A percentile compares a stretch with the other conserved stretches of the same genome.
These are phyloP conservation scores for Caradrina kadenii DNA, from an alignment of 2,888 invertebrate genomes.

Conservation along the genomic window DNA sequence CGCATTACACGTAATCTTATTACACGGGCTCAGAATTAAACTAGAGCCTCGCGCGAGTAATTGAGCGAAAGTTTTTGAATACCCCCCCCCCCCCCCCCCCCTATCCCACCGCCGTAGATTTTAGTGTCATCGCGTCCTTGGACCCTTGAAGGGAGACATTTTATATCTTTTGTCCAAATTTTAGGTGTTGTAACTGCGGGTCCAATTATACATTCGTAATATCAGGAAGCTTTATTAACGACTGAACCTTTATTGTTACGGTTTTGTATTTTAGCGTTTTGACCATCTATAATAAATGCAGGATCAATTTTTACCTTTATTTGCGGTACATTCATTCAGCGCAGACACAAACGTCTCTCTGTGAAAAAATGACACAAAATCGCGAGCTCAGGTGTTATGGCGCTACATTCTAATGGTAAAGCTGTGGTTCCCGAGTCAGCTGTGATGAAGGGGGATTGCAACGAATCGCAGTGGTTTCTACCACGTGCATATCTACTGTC, in stretches of 20 bases:
- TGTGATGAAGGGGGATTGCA: background rate
- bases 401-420: slow-evolving; percentile 34
- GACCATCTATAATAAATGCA: slow-evolving; percentile 33
- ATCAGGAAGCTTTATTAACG: slow-evolving; percentile 62
- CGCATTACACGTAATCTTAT: slow-evolving; percentile 67
- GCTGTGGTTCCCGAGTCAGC: slow-evolving; percentile 26
- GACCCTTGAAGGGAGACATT: slow-evolving; percentile 60
- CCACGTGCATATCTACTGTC: background rate
- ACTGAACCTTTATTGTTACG: slow-evolving; percentile 51
- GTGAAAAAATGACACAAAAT: slow-evolving; percentile 45
- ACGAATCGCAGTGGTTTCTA: background rate
- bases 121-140: slow-evolving; percentile 57
- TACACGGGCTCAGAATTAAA: slow-evolving; percentile 65
- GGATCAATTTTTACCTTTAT: slow-evolving; percentile 41
- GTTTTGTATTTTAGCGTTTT: slow-evolving; percentile 31
- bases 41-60: slow-evolving; percentile 66
- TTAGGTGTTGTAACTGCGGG: slow-evolving; percentile 61
- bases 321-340: slow-evolving; percentile 43
- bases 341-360: slow-evolving; percentile 34
- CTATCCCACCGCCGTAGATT: slow-evolving; percentile 46
- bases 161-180: slow-evolving; percentile 66
- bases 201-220: slow-evolving; percentile 62
- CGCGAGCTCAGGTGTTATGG: slow-evolving; percentile 43
- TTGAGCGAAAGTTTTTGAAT: slow-evolving; percentile 71
- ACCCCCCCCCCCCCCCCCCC: slow-evolving; percentile 22